Percentiles rank a stretch among this genome's conserved stretches.
These are phyloP conservation scores for Trigoniulus corallinus DNA, from an alignment of 1,140 invertebrate species.

Conservation along the genomic window DNA sequence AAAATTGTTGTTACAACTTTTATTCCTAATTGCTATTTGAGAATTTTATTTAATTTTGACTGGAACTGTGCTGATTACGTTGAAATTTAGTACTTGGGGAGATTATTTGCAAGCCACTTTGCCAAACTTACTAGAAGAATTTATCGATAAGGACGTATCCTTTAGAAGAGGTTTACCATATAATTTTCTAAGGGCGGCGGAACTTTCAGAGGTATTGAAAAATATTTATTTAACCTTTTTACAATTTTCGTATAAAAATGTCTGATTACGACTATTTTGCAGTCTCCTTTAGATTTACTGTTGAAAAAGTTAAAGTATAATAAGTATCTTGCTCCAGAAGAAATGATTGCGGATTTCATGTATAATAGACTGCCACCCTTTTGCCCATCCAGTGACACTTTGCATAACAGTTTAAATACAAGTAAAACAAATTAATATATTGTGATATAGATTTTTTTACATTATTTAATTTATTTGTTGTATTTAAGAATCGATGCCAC, in stretches of 20 bases:
- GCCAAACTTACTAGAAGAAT: background rate
- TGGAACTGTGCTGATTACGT: background rate
- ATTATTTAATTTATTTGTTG: too few species aligned
- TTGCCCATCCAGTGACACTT: too few species aligned
- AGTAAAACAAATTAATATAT: too few species aligned
- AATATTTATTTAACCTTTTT: background rate
- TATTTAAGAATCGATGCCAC: too few species aligned
- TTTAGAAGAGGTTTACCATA: background rate
- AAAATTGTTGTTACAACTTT: background rate
- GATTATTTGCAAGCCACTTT: background rate
- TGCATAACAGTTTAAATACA: too few species aligned
- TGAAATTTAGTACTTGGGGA: background rate
- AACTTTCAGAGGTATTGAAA: background rate
- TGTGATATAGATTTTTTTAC: too few species aligned
- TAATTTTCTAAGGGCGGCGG: background rate
- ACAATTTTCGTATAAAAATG: background rate
- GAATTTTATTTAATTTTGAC: background rate
- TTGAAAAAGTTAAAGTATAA: background rate
- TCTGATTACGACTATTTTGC: background rate
- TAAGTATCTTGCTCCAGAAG: background rate
- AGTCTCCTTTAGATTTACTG: background rate
- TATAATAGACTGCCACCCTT: background rate
- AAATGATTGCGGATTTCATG: slow-evolving; percentile 1
- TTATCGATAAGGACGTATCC: background rate
- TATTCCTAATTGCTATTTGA: background rate